Conservation (phyloP, 1,140 invertebrate genomes). For the Heliconius nattereri region DNA sequence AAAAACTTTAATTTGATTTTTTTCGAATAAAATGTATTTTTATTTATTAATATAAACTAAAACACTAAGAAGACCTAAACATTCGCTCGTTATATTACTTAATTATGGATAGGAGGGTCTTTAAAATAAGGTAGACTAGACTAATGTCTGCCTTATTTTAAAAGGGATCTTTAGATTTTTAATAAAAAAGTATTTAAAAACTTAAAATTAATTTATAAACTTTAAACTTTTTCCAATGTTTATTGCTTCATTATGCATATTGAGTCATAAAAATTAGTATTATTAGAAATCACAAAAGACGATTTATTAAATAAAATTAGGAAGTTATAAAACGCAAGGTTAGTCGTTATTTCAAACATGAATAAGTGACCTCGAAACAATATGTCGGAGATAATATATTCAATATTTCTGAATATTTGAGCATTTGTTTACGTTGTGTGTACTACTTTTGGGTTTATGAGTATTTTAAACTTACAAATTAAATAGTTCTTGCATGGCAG, state of each 20-base stretch:
- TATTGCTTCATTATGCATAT: neutral
- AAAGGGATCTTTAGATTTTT: too few relatives aligned
- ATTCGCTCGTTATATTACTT: too few relatives aligned
- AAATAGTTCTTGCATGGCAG: neutral
- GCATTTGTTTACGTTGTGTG: conserved; percentile 53
- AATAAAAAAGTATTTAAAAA: too few relatives aligned
- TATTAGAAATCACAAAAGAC: neutral
- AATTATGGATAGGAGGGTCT: too few relatives aligned
- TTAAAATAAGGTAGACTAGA: too few relatives aligned
- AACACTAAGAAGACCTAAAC: too few relatives aligned
- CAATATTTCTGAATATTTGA: conserved; percentile 18
- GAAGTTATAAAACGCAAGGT: neutral
- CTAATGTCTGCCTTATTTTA: too few relatives aligned
- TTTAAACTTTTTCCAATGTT: too few relatives aligned
- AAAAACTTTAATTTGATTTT: too few relatives aligned
- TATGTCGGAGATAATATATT: conserved; percentile 26
- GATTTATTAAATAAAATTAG: neutral
- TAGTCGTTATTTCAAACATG: conserved; percentile 13
- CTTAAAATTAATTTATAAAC: too few relatives aligned
- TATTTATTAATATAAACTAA: too few relatives aligned
- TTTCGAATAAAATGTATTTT: too few relatives aligned
- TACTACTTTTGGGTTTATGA: conserved; percentile 60
- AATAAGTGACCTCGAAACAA: conserved; percentile 28
- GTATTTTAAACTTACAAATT: conserved; percentile 5
- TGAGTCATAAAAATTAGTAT: neutral